Percentiles rank a stretch among this genome's conserved stretches.
Evolutionary conservation across 2,113 vertebrate genomes (phyloP).

Genomic region (Vulpes lagopus): DNA sequence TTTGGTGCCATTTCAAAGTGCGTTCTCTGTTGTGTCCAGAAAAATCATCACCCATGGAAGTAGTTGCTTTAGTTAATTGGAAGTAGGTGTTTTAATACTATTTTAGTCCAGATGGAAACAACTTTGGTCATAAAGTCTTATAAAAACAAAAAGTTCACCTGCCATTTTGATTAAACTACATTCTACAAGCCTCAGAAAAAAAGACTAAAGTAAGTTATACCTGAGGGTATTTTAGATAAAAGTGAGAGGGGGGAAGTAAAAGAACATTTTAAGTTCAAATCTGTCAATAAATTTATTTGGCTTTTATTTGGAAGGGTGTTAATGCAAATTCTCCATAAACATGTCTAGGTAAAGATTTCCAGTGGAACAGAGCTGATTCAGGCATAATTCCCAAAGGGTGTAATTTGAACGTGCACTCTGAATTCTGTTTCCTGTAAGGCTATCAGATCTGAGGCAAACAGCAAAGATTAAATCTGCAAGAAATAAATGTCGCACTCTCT

Average conservation of each 20-base stretch:
- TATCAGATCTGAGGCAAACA: background rate
- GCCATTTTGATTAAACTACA: constrained; percentile 47
- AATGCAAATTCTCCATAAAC: constrained; percentile 5
- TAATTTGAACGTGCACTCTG: background rate
- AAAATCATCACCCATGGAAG: background rate
- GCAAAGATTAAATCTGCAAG: background rate
- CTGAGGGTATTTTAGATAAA: background rate
- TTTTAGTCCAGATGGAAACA: constrained; percentile 20
- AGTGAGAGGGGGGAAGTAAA: background rate
- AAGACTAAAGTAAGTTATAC: background rate
- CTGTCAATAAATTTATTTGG: constrained; percentile 38
- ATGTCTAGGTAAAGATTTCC: background rate
- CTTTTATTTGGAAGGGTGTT: constrained; percentile 18
- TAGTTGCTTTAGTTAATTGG: background rate
- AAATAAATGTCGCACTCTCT: background rate
- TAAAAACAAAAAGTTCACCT: background rate
- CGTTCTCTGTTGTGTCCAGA: background rate
- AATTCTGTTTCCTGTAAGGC: constrained; percentile 19
- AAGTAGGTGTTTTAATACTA: background rate
- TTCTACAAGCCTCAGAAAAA: constrained; percentile 30
- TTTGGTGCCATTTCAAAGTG: background rate
- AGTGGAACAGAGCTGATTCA: background rate
- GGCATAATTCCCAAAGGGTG: background rate
- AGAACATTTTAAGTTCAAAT: background rate
- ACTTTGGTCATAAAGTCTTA: background rate